Evolutionary conservation across 2,797 vertebrate genomes (phyloP), one percentile per base, ranked within the genome.

Genomic region (Peromyscus melanophrys): DNA sequence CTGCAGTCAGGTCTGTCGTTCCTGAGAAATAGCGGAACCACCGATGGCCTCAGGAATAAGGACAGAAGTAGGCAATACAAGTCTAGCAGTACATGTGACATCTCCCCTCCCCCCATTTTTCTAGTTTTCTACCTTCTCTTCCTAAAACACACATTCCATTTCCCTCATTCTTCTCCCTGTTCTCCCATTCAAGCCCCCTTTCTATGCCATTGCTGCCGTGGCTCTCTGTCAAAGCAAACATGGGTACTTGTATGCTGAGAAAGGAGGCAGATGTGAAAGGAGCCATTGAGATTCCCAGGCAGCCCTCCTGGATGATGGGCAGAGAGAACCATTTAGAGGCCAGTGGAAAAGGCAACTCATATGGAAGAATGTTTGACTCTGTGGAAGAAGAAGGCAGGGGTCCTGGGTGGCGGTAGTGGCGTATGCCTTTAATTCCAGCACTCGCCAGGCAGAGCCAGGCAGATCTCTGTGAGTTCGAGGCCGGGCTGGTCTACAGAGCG

Each of bases 41-140:
- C 84, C 76, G 16, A 13, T 46, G 43, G 91, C 94, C 84, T 85
- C 9, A 0, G 49, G 19, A 61, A 57, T 13, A 0, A 69, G 10
- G 0, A 16, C 0, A 63, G 8, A 0, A 16, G 31, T 10, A 43
- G 46, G 13, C 40, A 89, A 57, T 37, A 6, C 46, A n/a, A 0
- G 55, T 94, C 89, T 65, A 77, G 57, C 77, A 52, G 37, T 34
- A 40, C 82, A 14, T 23, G 12, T 84, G 82, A 52, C 71, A 0
- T 65, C 80, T 65, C 52, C 49, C 76, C 55, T 11, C 34, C 4
- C 59, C 40, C 63, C 77, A 1, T 78, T 49, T 92, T 65, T 6
- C 63, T 86, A 49, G 14, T 27, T 65, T 76, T 46, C 29, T 40
- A 81, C 23, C 91, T 83, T 77, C 11, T 75, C 49, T 49, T 73